Percentiles rank a stretch among this genome's conserved stretches.
phyloP scores from a whole-genome alignment of 1,140 invertebrate species.

The Aphidius ervi region DNA sequence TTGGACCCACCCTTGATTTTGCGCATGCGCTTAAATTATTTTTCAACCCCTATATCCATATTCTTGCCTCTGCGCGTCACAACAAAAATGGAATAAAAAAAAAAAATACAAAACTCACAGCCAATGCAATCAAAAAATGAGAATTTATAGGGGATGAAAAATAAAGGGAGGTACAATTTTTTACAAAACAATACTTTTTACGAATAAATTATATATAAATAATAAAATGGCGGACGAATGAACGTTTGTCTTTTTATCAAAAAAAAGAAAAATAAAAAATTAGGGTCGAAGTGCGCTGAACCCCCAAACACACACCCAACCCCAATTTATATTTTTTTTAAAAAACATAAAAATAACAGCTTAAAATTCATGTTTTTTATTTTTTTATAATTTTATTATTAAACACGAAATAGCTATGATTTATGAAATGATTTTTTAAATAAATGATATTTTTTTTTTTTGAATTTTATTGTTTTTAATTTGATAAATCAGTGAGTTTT shows the following conservation, averaged over 20 bases:
- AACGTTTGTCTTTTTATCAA: constrained; percentile 2
- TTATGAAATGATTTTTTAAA: too few relatives aligned
- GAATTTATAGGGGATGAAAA: background rate
- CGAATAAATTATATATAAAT: constrained; percentile 28
- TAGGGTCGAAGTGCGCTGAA: constrained; percentile 24
- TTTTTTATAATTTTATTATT: too few relatives aligned
- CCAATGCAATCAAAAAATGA: background rate
- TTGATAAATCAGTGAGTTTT: too few relatives aligned
- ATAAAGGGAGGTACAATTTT: constrained; percentile 17
- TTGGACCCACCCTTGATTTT: constrained; percentile 35
- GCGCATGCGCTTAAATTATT: constrained; percentile 34
- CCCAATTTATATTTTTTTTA: background rate
- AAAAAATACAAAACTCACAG: background rate
- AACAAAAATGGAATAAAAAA: background rate
- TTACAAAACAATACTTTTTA: constrained; percentile 23
- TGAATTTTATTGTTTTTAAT: too few relatives aligned
- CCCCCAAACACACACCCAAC: background rate
- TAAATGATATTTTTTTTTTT: too few relatives aligned
- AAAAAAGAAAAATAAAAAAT: constrained; percentile 21
- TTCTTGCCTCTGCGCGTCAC: background rate
- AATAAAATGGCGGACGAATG: constrained; percentile 37
- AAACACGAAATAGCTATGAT: too few relatives aligned
- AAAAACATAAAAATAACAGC: too few relatives aligned
- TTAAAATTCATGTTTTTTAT: too few relatives aligned
- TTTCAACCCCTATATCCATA: constrained; percentile 1